A percentile compares a stretch with the other conserved stretches of the same genome.
Evolutionary conservation across 2,113 vertebrate species (phyloP).

Genomic region (Toxotes jaculatrix): DNA sequence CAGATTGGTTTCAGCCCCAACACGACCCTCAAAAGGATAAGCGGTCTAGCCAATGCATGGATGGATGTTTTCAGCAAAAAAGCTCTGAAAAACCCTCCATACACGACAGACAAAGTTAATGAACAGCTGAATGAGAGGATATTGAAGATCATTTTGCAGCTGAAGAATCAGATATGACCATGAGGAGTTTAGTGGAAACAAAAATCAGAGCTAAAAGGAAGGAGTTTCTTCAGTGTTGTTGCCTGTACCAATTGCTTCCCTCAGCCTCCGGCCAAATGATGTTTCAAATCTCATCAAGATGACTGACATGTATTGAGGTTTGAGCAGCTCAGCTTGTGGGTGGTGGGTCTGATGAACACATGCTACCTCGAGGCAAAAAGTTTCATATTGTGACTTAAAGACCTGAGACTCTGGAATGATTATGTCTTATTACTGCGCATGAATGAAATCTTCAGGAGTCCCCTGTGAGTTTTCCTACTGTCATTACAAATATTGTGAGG

Average conservation of each 20-base stretch:
- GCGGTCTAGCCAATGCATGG: too few species aligned
- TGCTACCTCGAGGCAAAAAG: not conserved
- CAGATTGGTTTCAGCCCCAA: too few species aligned
- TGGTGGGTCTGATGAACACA: not conserved
- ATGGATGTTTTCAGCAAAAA: not conserved
- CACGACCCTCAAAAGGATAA: too few species aligned
- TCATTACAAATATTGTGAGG: not conserved
- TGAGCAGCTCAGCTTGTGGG: not conserved
- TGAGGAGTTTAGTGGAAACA: not conserved
- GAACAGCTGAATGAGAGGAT: too few species aligned
- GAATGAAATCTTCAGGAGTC: not conserved
- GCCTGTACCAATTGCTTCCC: not conserved
- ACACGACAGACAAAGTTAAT: not conserved
- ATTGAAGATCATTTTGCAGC: not conserved
- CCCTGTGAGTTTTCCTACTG: slow-evolving; percentile 4
- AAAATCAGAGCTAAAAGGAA: not conserved
- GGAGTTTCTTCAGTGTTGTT: not conserved
- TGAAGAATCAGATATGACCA: not conserved
- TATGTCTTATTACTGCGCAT: not conserved
- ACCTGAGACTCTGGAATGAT: not conserved
- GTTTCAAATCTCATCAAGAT: not conserved
- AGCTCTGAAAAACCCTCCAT: too few species aligned
- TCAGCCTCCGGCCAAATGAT: not conserved
- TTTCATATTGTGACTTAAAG: not conserved
- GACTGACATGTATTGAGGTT: not conserved